Evolutionary conservation across 2,888 invertebrate genomes (phyloP), one percentile per base, ranked within the genome.

Genomic region (Scaptomyza reducta): DNA sequence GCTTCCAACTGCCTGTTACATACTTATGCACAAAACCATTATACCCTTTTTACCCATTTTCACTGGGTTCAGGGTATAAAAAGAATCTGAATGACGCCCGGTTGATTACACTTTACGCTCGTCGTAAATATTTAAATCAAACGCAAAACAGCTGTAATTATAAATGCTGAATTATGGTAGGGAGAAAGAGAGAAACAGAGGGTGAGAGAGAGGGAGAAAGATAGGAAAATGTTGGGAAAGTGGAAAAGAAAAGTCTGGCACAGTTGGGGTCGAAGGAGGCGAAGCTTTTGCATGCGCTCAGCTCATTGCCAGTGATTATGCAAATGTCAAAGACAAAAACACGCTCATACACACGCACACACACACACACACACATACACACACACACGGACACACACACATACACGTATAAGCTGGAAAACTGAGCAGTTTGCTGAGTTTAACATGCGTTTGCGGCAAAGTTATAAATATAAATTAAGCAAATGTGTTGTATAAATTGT

Each of bases 391-490:
- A 38, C 47, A 47, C 38, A 44, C 35, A 56, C 18, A 51, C 54
- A 22, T 11, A 33, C 18, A 33, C 31, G 46, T 18, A 27, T 9
- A 33, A 6, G n/a, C n/a, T n/a, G n/a, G n/a, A n/a, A n/a, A n/a
- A n/a, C 56, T 35, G 62, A 59, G 55, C 59, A 41, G 33, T 50
- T 38, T 29, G 63, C 44, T 49, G 46, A 76, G 62, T 71, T 71
- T 51, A 57, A 63, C 77, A 72, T 59, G 75, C 63, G 54, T 60
- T 42, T 40, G 56, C 41, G 60, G 47, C 60, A 87, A 87, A 73
- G 83, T 83, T 87, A 82, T 87, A 87, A 87, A 83, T 87, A 87
- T 87, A 83, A 85, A 83, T 83, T 83, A 83, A 83, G 88, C 83
- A 87, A 83, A 83, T 87, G 88, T 82, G 79, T 79, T 85, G 86